Evolutionary conservation across 1,140 invertebrate genomes (phyloP), one percentile per base, ranked within the genome.

Genomic region (Drosophila lacteicornis): DNA sequence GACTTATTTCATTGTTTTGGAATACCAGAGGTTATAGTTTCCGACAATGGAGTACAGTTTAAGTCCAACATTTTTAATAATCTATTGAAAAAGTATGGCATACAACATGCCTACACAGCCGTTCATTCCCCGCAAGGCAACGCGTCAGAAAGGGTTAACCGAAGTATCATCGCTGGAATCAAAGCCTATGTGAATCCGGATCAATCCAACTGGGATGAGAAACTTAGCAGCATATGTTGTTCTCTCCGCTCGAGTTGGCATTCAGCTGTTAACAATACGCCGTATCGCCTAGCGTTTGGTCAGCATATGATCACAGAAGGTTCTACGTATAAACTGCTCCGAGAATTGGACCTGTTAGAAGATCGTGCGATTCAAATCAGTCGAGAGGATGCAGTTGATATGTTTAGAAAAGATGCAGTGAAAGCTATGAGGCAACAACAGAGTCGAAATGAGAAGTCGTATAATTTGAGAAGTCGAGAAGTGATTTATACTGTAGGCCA

Each of bases 71-170:
- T n/a, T n/a, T n/a, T n/a, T n/a, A n/a, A n/a, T n/a, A 19, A 38
- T 3, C 36, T 73, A 13, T 6, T 73, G 25, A 12, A 56, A 8
- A 45, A 42, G 12, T 75, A 68, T 59, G 43, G 27, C 11, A 17
- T 75, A 6, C 11, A 36, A 22, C 62, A 75, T 33, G 30, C 49
- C 7, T 55, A 58, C 12, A 68, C 63, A 19, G 63, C 63, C 13
- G 36, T 63, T 43, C n/a, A n/a, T n/a, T n/a, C n/a, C n/a, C n/a
- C n/a, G n/a, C n/a, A n/a, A n/a, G n/a, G n/a, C n/a, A n/a, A n/a
- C n/a, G n/a, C n/a, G n/a, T n/a, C n/a, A n/a, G n/a, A n/a, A n/a
- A n/a, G n/a, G n/a, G n/a, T n/a, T n/a, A n/a, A n/a, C n/a, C n/a
- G n/a, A n/a, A n/a, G n/a, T n/a, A n/a, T n/a, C n/a, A n/a, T n/a